phyloP scores from a whole-genome alignment of 2,888 invertebrate genomes.

The Flexamia atlantica region DNA sequence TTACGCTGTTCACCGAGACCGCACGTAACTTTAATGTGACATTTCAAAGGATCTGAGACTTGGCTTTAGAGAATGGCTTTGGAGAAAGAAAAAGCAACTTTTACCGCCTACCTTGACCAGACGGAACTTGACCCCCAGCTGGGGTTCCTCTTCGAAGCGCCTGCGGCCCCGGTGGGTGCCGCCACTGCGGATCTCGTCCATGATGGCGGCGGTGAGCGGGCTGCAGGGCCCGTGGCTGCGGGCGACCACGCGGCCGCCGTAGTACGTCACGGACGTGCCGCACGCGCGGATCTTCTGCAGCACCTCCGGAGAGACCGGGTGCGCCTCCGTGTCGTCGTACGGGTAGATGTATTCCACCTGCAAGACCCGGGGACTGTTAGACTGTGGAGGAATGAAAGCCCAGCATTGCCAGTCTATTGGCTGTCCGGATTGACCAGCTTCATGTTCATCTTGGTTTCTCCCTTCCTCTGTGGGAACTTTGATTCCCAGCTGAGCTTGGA shows the following conservation, averaged over 20 bases:
- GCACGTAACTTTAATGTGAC: too few relatives aligned
- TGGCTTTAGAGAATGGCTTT: too few relatives aligned
- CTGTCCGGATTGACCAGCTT: too few relatives aligned
- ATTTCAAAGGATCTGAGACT: too few relatives aligned
- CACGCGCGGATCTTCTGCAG: slow-evolving; percentile 91
- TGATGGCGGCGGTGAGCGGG: slow-evolving; percentile 85
- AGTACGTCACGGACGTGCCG: slow-evolving; percentile 94
- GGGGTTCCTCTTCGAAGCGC: slow-evolving; percentile 61
- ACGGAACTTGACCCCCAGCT: slow-evolving; percentile 85
- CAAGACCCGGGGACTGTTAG: too few relatives aligned
- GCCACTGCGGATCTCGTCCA: slow-evolving; percentile 80
- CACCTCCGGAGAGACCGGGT: slow-evolving; percentile 80
- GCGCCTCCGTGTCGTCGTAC: slow-evolving; percentile 69
- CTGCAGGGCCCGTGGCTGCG: slow-evolving; percentile 80
- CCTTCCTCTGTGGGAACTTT: too few relatives aligned
- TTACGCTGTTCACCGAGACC: too few relatives aligned
- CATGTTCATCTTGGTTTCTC: too few relatives aligned
- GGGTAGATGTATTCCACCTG: slow-evolving; percentile 68
- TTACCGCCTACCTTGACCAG: slow-evolving; percentile 81
- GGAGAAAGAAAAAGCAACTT: too few relatives aligned
- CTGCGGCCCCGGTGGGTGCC: slow-evolving; percentile 60
- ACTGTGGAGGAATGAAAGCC: too few relatives aligned
- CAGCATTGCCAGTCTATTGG: too few relatives aligned
- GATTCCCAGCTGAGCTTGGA: too few relatives aligned
- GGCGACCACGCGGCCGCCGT: slow-evolving; percentile 88